Conservation (phyloP, 64 coral and sea anemone genomes). For the Actinia equina region DNA sequence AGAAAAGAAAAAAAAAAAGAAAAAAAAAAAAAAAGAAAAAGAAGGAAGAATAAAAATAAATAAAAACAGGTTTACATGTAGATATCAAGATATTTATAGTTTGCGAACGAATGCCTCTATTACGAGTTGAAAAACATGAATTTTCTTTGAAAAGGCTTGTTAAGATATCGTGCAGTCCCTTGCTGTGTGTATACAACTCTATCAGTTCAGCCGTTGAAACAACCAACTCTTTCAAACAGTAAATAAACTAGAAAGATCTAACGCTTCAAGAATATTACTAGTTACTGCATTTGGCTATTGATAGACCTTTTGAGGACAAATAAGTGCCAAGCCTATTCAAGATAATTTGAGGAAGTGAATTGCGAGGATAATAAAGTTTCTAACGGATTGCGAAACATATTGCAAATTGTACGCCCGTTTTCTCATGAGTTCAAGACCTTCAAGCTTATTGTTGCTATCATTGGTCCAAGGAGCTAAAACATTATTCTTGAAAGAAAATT, state of each 20-base stretch:
- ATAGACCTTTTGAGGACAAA: background rate
- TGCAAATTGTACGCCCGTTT: no score
- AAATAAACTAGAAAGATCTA: background rate
- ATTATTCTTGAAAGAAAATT: background rate
- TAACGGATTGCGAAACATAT: no score
- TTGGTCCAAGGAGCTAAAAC: background rate
- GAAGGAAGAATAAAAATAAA: background rate
- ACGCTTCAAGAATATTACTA: background rate
- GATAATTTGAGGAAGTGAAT: no score
- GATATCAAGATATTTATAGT: background rate
- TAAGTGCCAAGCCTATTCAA: background rate
- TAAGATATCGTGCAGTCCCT: background rate
- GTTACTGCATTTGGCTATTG: background rate
- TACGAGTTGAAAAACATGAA: background rate
- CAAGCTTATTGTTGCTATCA: no score
- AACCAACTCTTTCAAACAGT: background rate
- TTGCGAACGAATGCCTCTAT: background rate
- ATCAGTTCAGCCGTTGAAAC: background rate
- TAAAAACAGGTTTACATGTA: background rate
- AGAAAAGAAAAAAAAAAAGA: background rate
- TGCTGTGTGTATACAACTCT: conserved; percentile 4
- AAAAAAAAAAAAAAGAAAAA: no score
- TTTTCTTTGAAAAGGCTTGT: background rate
- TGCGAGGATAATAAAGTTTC: no score
- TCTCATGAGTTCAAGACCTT: no score